Evolutionary conservation across 2,888 invertebrate genomes (phyloP).

Genomic region (Bembecia ichneumoniformis): DNA sequence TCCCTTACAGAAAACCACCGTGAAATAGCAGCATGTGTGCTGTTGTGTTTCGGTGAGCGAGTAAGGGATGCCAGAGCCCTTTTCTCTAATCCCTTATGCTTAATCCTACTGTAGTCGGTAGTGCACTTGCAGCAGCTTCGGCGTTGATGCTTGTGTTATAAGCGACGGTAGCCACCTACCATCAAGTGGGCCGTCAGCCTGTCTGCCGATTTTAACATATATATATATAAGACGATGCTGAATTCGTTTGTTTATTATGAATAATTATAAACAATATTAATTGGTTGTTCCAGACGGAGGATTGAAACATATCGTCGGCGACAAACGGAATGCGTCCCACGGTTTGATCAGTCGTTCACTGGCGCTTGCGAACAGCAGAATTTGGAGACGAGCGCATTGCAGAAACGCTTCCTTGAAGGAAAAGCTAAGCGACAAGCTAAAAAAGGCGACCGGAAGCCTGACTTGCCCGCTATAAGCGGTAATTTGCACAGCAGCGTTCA

Average conservation of each 20-base stretch:
- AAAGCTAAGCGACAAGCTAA: constrained; percentile 91
- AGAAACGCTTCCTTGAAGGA: constrained; percentile 91
- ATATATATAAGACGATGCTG: no score
- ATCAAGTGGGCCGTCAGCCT: no score
- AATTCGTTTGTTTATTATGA: not conserved
- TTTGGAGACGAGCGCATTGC: constrained; percentile 88
- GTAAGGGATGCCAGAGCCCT: no score
- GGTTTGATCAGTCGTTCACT: constrained; percentile 90
- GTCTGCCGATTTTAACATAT: no score
- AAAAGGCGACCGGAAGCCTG: constrained; percentile 76
- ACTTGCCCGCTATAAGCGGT: constrained; percentile 60
- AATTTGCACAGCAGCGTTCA: constrained; percentile 81
- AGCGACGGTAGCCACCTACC: no score
- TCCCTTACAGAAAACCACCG: no score
- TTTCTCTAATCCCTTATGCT: no score
- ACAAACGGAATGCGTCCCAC: constrained; percentile 87
- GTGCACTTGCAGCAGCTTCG: no score
- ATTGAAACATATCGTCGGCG: constrained; percentile 90
- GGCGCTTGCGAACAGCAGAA: constrained; percentile 92
- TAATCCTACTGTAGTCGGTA: no score
- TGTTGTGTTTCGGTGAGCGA: no score
- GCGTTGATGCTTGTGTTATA: no score
- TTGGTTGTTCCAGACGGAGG: constrained; percentile 75
- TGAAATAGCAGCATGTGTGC: no score
- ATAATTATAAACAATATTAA: not conserved